Evolutionary conservation across 2,113 vertebrate species (phyloP), one percentile per base, ranked within the genome.

Genomic region (Callaeas wilsoni): DNA sequence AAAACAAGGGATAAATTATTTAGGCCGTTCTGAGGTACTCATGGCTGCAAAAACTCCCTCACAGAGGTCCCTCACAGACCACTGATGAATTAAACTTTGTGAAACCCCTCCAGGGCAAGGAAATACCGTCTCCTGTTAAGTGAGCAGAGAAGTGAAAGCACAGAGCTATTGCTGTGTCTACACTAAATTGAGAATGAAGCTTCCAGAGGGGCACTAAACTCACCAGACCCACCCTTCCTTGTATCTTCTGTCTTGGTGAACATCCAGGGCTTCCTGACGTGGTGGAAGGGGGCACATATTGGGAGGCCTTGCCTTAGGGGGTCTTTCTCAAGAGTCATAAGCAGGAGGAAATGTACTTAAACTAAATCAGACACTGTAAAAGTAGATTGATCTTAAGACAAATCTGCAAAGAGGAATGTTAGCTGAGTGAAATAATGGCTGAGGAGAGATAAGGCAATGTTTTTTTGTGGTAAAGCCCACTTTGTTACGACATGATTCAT

Each of bases 1-100:
- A 63, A 76, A 96, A 46, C 20, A 46, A 86, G 12, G 25, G 33
- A 87, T 96, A 89, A 94, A 96, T 94, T 88, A 94, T 96, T 95
- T 95, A 96, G 63, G 55, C 37, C 35, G 41, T 83, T 96, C 39
- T 88, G 88, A 92, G 50, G 68, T 81, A 86, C 47, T 84, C 59
- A 80, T 67, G 65, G 49, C 74, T 69, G 42, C 70, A 90, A 73
- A 93, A 94, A 42, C 21, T 67, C 60, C 47, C 56, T 94, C 39
- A 47, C n/a, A 87, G 69, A 71, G 33, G 69, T 94, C 25, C 39
- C 70, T 94, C 39, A 50, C 70, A 96, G 63, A 55, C 57, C 70
- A 83, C 59, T 80, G 70, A 76, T 67, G 82, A 95, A 88, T 89
- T 91, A 88, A 85, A 35, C 35, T 77, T 80, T 73, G 67, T 47